Evolutionary conservation across 1,140 invertebrate genomes (phyloP).

Genomic region (Micrasema minimum): DNA sequence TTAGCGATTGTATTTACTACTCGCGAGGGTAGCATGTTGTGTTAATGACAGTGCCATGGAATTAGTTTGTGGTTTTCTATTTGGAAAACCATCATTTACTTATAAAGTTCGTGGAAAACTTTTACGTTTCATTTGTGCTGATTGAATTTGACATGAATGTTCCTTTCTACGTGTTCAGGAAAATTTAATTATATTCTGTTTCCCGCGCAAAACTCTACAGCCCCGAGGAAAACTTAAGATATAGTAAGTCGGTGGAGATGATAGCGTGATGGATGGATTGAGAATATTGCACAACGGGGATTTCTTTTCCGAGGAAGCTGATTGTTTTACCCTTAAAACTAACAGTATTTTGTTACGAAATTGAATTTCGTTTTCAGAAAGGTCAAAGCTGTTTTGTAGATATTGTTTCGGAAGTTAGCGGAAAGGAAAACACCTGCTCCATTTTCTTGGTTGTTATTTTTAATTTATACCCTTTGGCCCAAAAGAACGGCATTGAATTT

Average conservation of each 20-base stretch:
- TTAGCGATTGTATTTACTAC: slow-evolving; percentile 30
- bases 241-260: too few relatives aligned
- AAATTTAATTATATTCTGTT: neutral
- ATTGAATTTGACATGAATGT: slow-evolving; percentile 17
- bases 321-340: too few relatives aligned
- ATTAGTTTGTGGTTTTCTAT: slow-evolving; percentile 33
- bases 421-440: slow-evolving; percentile 28
- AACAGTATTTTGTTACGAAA: too few relatives aligned
- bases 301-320: too few relatives aligned
- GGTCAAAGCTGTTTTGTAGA: neutral
- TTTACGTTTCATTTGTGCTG: slow-evolving; percentile 20
- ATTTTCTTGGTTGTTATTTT: slow-evolving; percentile 35
- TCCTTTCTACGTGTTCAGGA: neutral
- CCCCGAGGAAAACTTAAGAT: too few relatives aligned
- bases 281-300: too few relatives aligned
- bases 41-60: slow-evolving; percentile 29
- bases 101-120: slow-evolving; percentile 18
- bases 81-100: slow-evolving; percentile 30
- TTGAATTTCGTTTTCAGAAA: neutral
- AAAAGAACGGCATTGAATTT: slow-evolving; percentile 18
- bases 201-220: too few relatives aligned
- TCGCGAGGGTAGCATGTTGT: slow-evolving; percentile 20
- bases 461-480: slow-evolving; percentile 36
- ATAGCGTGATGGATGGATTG: too few relatives aligned
- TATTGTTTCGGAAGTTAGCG: neutral